Evolutionary conservation across 2,113 vertebrate genomes (phyloP).

Genomic region (Gymnobelideus leadbeateri): DNA sequence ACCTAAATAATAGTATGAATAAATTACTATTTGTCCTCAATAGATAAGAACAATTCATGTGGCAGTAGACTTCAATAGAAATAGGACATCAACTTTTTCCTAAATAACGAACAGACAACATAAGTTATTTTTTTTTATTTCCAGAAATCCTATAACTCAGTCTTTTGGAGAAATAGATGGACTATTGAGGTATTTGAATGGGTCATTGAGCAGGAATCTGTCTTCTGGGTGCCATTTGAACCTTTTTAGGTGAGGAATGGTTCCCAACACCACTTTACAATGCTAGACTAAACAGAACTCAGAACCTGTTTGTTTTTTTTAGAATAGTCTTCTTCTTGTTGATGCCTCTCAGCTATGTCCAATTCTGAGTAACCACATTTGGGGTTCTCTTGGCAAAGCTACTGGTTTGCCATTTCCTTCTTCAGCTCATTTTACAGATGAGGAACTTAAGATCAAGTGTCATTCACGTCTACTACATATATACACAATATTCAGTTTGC

Average conservation of each 20-base stretch:
- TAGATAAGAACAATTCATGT: neutral
- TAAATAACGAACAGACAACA: neutral
- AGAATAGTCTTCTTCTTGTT: neutral
- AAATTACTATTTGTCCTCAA: neutral
- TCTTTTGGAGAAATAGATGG: neutral
- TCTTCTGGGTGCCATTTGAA: neutral
- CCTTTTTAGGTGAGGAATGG: neutral
- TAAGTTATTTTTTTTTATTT: neutral
- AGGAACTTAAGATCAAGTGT: neutral
- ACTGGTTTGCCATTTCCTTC: neutral
- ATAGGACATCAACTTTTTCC: neutral
- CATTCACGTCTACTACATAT: neutral
- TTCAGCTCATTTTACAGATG: neutral
- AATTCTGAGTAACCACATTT: neutral
- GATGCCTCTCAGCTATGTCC: neutral
- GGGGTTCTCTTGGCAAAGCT: neutral
- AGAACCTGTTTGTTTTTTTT: neutral
- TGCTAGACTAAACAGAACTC: neutral
- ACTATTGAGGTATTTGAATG: neutral
- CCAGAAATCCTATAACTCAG: neutral
- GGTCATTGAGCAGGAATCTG: neutral
- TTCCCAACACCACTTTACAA: neutral
- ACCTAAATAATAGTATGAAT: neutral
- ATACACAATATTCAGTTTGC: neutral
- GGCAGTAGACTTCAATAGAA: neutral